These are phyloP conservation scores for Coilia nasus DNA, from an alignment of 2,797 vertebrate genomes.

Conservation along the genomic window DNA sequence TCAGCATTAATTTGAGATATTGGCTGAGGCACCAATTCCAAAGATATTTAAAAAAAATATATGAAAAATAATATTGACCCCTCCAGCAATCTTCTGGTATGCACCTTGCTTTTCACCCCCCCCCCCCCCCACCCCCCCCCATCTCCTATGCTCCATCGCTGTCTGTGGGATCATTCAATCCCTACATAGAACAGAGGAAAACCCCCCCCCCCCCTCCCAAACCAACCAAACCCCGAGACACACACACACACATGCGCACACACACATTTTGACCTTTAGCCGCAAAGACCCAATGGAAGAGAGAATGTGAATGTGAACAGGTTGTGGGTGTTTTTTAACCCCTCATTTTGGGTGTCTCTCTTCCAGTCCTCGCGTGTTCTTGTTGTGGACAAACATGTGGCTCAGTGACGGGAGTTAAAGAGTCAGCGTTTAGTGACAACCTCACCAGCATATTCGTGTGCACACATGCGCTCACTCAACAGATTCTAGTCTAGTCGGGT, in stretches of 20 bases:
- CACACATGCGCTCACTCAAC: conserved; percentile 9
- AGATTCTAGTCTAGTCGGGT: background rate
- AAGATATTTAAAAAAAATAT: background rate
- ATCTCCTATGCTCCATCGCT: too few relatives aligned
- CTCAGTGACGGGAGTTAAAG: background rate
- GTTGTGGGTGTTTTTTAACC: too few relatives aligned
- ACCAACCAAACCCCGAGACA: too few relatives aligned
- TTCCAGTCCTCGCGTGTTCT: background rate
- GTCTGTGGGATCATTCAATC: too few relatives aligned
- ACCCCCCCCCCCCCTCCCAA: too few relatives aligned
- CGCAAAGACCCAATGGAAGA: background rate
- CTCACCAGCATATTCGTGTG: background rate
- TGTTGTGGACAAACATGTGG: background rate
- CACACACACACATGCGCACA: too few relatives aligned
- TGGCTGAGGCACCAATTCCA: background rate
- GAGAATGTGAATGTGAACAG: background rate
- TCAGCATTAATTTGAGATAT: background rate
- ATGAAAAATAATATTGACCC: background rate
- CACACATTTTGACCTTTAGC: too few relatives aligned
- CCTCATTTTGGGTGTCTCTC: background rate
- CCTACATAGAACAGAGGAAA: too few relatives aligned
- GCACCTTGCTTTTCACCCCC: too few relatives aligned
- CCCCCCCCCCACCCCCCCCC: too few relatives aligned
- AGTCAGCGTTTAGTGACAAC: background rate
- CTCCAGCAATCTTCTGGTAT: too few relatives aligned